These are phyloP conservation scores for Capitulum mitella DNA, from an alignment of 2,888 invertebrate genomes.

Conservation along the genomic window DNA sequence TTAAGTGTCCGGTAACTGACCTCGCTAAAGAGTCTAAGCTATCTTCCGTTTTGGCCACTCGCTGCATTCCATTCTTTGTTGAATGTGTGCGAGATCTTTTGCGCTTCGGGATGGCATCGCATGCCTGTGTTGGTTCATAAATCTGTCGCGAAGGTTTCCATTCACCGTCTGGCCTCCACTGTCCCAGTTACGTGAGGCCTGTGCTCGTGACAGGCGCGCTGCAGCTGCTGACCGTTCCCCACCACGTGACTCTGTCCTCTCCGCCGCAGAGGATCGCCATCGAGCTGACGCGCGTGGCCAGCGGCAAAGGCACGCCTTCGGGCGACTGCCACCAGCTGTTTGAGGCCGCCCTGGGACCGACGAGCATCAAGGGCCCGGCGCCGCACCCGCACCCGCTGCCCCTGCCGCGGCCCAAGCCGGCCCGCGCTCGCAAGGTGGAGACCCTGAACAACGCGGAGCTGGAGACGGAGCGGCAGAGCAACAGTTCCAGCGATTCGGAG, in stretches of 20 bases:
- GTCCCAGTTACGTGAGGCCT: no score
- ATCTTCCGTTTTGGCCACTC: no score
- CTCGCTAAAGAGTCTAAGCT: no score
- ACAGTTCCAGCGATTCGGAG: slow-evolving; percentile 36
- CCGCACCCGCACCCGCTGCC: slow-evolving; percentile 32
- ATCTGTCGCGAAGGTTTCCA: no score
- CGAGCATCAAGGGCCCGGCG: slow-evolving; percentile 25
- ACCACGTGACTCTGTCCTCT: background rate
- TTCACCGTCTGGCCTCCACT: no score
- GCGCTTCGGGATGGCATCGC: no score
- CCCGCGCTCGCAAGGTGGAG: background rate
- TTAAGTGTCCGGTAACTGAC: no score
- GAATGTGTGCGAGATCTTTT: no score
- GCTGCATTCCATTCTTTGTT: no score
- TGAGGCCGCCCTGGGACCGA: slow-evolving; percentile 19
- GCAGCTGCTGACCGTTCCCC: no score
- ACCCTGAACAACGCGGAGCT: slow-evolving; percentile 27
- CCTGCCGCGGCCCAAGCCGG: slow-evolving; percentile 33
- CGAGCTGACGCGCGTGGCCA: background rate
- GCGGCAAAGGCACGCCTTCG: background rate
- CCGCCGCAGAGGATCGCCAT: background rate
- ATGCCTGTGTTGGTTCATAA: no score
- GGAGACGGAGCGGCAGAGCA: slow-evolving; percentile 36
- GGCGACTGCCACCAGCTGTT: background rate
- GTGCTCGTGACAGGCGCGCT: no score